Evolutionary conservation across 1,140 invertebrate genomes (phyloP), one percentile per base, ranked within the genome.

Genomic region (Drusus annulatus): DNA sequence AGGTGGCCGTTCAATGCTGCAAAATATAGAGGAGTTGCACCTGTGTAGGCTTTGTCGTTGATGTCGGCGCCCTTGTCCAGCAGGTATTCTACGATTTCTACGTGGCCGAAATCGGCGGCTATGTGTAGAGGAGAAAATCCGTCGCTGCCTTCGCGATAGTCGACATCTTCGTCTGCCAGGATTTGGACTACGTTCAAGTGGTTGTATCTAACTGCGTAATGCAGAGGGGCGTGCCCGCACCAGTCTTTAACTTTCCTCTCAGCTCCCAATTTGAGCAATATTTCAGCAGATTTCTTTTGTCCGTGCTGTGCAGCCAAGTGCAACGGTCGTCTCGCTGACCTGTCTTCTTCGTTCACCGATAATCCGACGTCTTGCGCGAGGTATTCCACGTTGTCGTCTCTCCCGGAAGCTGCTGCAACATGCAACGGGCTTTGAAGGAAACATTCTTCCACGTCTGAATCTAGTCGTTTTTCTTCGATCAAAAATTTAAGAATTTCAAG

Each of bases 131-230:
- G 95, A 60, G 95, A 96, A 84, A 96, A 97, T 19, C 96, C 93
- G 45, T 92, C 94, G 88, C 95, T 94, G 28, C 94, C 95, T 84
- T 93, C 91, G 10, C 93, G 91, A 86, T 94, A 92, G 3, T 94
- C 92, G 7, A 94, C 95, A 23, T 93, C 94, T 86, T 97, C 97
- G 88, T 97, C 95, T 68, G 99, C 86, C 50, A 99, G 90, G 17
- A 95, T 95, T 25, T 94, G 95, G 0, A 96, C 96, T 87, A 96
- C 95, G 84, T 95, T 93, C 92, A 95, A 93, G 90, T 98, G 96
- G 91, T 98, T 98, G 87, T 98, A 98, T 85, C 96, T 96, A 45
- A 97, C 96, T 62, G 97, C 96, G 87, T 99, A 98, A 88, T 99
- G 98, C 19, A 99, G 89, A 45, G 98, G 95, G 54, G 95, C 98